phyloP scores from a whole-genome alignment of 2,113 vertebrate genomes.

The Archocentrus centrarchus region DNA sequence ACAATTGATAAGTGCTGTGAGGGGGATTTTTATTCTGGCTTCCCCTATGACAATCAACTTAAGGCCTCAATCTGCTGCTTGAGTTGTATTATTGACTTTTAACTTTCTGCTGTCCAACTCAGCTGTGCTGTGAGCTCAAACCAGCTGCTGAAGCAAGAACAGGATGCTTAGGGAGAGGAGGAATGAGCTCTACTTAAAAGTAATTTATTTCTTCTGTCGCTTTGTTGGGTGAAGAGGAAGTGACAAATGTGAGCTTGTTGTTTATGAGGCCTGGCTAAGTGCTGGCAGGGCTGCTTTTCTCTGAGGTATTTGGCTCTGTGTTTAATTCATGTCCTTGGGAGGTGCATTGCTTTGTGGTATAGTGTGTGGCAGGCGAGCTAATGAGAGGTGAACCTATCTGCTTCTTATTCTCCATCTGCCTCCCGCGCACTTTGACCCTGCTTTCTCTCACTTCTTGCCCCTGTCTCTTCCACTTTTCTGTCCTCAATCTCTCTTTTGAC shows the following conservation, averaged over 20 bases:
- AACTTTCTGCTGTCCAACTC: background rate
- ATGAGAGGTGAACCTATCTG: slow-evolving; percentile 70
- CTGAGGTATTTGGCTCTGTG: slow-evolving; percentile 68
- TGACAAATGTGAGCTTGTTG: slow-evolving; percentile 76
- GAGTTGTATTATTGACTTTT: background rate
- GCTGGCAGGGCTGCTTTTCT: slow-evolving; percentile 70
- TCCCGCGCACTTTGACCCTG: background rate
- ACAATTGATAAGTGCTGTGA: background rate
- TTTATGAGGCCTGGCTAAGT: slow-evolving; percentile 78
- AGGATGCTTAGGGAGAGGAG: slow-evolving; percentile 42
- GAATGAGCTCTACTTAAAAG: slow-evolving; percentile 69
- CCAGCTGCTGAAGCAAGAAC: slow-evolving; percentile 16
- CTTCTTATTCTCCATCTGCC: slow-evolving; percentile 61
- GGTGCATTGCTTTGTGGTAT: slow-evolving; percentile 62
- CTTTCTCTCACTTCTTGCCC: slow-evolving; percentile 26
- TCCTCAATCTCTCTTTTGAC: slow-evolving; percentile 23
- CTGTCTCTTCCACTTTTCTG: slow-evolving; percentile 20
- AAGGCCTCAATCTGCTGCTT: background rate
- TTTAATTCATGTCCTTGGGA: slow-evolving; percentile 80
- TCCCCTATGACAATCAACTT: background rate
- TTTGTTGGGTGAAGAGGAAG: slow-evolving; percentile 77
- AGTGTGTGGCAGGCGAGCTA: slow-evolving; percentile 71
- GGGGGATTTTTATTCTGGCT: background rate
- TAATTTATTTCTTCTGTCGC: slow-evolving; percentile 77
- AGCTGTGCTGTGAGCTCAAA: slow-evolving; percentile 23